These are phyloP conservation scores for Falco rusticolus DNA, from an alignment of 2,797 vertebrate species.

Conservation along the genomic window DNA sequence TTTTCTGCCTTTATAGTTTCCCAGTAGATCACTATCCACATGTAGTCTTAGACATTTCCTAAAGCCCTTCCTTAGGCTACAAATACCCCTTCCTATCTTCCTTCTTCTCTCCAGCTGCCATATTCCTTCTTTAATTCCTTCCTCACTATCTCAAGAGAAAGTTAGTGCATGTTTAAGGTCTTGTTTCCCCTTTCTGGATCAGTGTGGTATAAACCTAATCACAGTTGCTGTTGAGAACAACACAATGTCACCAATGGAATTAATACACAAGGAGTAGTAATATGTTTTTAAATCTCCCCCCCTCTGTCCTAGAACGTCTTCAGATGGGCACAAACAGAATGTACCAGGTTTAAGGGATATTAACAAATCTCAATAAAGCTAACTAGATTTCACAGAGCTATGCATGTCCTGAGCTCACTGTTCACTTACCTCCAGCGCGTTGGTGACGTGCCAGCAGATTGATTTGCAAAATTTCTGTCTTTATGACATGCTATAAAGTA, in stretches of 20 bases:
- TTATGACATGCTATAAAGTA: slow-evolving; percentile 22
- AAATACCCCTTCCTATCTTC: not conserved
- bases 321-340: not conserved
- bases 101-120: not conserved
- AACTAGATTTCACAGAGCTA: not conserved
- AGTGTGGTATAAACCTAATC: not conserved
- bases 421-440: not conserved
- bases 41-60: not conserved
- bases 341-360: not conserved
- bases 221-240: not conserved
- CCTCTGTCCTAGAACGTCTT: not conserved
- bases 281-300: not conserved
- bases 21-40: not conserved
- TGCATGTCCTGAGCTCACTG: not conserved
- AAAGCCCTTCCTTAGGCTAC: not conserved
- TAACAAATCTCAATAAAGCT: not conserved
- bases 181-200: not conserved
- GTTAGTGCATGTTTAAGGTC: not conserved
- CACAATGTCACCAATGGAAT: not conserved
- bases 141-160: not conserved
- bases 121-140: not conserved
- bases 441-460: not conserved
- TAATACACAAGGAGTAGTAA: not conserved
- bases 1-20: not conserved
- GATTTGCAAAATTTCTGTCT: slow-evolving; percentile 23